Conservation (phyloP, 1,140 invertebrate species). For the Cydia splendana region DNA sequence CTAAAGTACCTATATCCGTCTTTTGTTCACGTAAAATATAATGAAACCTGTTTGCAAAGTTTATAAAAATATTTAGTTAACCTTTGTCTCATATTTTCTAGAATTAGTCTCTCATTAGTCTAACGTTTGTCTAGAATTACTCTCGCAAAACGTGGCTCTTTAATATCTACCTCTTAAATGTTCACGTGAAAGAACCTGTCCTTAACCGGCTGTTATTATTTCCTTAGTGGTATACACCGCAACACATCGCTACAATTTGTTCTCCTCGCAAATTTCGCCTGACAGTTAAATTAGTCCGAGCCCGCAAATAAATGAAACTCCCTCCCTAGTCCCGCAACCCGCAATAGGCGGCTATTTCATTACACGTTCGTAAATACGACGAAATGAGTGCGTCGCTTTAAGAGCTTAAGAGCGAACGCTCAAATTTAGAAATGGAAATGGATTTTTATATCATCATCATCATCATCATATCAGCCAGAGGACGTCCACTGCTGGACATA, state of each 20-base stretch:
- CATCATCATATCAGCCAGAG: too few species aligned
- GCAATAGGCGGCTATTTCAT: slow-evolving; percentile 40
- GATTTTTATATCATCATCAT: too few species aligned
- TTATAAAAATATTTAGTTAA: too few species aligned
- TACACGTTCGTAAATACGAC: slow-evolving; percentile 28
- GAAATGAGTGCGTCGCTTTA: slow-evolving; percentile 19
- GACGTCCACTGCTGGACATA: too few species aligned
- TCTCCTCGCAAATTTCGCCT: slow-evolving; percentile 45
- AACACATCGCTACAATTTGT: slow-evolving; percentile 44
- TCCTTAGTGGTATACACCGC: not conserved
- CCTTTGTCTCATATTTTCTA: too few species aligned
- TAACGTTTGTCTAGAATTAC: too few species aligned
- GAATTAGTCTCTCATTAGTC: too few species aligned
- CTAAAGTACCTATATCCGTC: too few species aligned
- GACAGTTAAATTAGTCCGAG: slow-evolving; percentile 59
- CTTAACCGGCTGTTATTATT: slow-evolving; percentile 16
- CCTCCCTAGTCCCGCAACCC: slow-evolving; percentile 39
- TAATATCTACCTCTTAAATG: too few species aligned
- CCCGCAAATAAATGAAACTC: slow-evolving; percentile 56
- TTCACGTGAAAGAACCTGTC: not conserved
- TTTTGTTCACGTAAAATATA: too few species aligned
- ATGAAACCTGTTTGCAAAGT: too few species aligned
- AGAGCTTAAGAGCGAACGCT: not conserved
- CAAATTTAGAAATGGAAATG: not conserved
- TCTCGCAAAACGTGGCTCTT: too few species aligned